phyloP scores from a whole-genome alignment of 2,888 invertebrate species.

The Congeria kusceri region DNA sequence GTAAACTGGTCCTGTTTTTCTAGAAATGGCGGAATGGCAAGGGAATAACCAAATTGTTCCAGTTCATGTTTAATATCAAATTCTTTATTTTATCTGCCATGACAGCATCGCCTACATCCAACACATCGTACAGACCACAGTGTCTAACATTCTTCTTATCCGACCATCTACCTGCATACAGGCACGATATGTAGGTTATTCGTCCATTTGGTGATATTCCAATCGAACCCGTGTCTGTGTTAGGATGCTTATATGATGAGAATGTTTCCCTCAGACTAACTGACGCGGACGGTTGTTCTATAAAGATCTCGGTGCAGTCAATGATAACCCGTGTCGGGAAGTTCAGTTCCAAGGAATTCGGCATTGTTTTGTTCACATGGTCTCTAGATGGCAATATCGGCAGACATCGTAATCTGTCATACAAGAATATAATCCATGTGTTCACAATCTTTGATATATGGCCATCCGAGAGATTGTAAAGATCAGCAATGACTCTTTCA shows the following conservation, averaged over 20 bases:
- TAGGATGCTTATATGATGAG: slow-evolving; percentile 43
- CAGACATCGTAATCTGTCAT: too few species aligned
- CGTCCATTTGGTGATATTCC: slow-evolving; percentile 39
- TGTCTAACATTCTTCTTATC: slow-evolving; percentile 41
- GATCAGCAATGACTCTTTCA: too few species aligned
- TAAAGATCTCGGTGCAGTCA: slow-evolving; percentile 44
- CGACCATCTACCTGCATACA: slow-evolving; percentile 38
- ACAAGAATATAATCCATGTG: too few species aligned
- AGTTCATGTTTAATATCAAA: slow-evolving; percentile 1
- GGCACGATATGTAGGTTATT: slow-evolving; percentile 34
- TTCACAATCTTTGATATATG: too few species aligned
- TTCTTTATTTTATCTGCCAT: too few species aligned
- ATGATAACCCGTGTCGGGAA: too few species aligned
- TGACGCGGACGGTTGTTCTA: slow-evolving; percentile 33
- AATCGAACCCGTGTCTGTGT: slow-evolving; percentile 31
- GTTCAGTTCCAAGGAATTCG: too few species aligned
- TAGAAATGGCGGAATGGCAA: slow-evolving; percentile 38
- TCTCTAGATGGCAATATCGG: too few species aligned
- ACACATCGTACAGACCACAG: slow-evolving; percentile 33
- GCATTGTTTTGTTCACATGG: too few species aligned
- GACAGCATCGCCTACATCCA: slow-evolving; percentile 27
- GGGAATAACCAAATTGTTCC: not conserved
- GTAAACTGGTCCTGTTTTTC: slow-evolving; percentile 27
- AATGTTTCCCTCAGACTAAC: slow-evolving; percentile 30
- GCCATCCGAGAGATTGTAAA: too few species aligned